A percentile compares a stretch with the other conserved stretches of the same genome.
Evolutionary conservation across 2,888 invertebrate species (phyloP).

Genomic region (Xiphydria camelus): DNA sequence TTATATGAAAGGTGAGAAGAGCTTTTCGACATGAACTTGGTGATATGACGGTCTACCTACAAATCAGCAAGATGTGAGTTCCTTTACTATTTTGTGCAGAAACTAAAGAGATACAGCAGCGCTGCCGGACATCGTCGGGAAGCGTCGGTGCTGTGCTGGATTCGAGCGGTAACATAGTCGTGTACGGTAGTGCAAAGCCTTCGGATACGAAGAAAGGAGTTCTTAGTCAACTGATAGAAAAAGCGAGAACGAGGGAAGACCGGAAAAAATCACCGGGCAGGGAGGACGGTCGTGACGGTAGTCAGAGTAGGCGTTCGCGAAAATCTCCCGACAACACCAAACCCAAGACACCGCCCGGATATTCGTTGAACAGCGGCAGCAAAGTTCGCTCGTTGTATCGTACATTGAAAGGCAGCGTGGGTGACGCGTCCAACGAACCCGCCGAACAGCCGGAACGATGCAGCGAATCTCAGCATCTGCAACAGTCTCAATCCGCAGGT

Average conservation of each 20-base stretch:
- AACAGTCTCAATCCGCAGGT: slow-evolving; percentile 24
- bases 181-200: slow-evolving; percentile 47
- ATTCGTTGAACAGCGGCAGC: slow-evolving; percentile 35
- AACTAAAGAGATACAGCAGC: slow-evolving; percentile 47
- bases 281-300: slow-evolving; percentile 50
- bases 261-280: slow-evolving; percentile 56
- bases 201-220: slow-evolving; percentile 54
- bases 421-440: slow-evolving; percentile 15
- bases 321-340: slow-evolving; percentile 52
- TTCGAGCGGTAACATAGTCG: slow-evolving; percentile 52
- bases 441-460: slow-evolving; percentile 41
- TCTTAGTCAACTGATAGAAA: slow-evolving; percentile 63
- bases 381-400: slow-evolving; percentile 53
- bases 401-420: slow-evolving; percentile 42
- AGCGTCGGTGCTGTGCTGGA: slow-evolving; percentile 49
- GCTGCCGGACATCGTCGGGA: slow-evolving; percentile 49
- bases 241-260: slow-evolving; percentile 60
- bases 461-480: slow-evolving; percentile 53
- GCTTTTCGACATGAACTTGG: slow-evolving; percentile 10
- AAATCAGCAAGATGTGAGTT: slow-evolving; percentile 22
- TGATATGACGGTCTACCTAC: slow-evolving; percentile 6
- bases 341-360: slow-evolving; percentile 50
- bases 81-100: slow-evolving; percentile 29
- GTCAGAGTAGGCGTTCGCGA: slow-evolving; percentile 48
- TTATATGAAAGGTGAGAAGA: slow-evolving; percentile 51